Percentiles rank a stretch among this genome's conserved stretches.
These are phyloP conservation scores for Megaleporinus macrocephalus DNA, from an alignment of 2,113 vertebrate genomes.

Conservation along the genomic window DNA sequence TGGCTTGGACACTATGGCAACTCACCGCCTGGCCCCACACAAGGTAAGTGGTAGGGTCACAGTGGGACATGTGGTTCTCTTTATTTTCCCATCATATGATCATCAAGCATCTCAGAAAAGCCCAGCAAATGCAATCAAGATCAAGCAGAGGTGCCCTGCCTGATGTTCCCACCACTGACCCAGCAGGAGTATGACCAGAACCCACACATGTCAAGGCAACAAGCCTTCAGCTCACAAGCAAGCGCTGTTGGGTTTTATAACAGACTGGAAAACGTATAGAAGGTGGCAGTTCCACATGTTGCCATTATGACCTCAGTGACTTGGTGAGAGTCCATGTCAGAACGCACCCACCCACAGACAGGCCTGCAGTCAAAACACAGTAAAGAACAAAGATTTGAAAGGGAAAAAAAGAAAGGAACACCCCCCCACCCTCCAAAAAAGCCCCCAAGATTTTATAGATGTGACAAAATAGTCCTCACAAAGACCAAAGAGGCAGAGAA, in stretches of 20 bases:
- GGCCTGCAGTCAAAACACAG: background rate
- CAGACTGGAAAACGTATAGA: slow-evolving; percentile 1
- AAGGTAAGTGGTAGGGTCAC: slow-evolving; percentile 12
- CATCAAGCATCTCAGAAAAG: slow-evolving; percentile 32
- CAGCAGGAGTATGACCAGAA: slow-evolving; percentile 16
- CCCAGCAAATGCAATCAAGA: slow-evolving; percentile 35
- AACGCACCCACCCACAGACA: slow-evolving; percentile 1
- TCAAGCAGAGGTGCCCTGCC: slow-evolving; percentile 1
- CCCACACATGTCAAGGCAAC: slow-evolving; percentile 7
- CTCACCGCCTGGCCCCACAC: slow-evolving; percentile 30
- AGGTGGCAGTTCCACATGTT: slow-evolving; percentile 7
- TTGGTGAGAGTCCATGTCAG: background rate
- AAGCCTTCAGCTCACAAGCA: slow-evolving; percentile 7
- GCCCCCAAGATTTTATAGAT: slow-evolving; percentile 27
- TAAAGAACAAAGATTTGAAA: background rate
- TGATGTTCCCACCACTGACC: slow-evolving; percentile 11
- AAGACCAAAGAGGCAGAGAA: slow-evolving; percentile 34
- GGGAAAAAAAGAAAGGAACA: background rate
- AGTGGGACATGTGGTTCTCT: slow-evolving; percentile 55
- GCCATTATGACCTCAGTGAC: slow-evolving; percentile 17
- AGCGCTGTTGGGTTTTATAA: background rate
- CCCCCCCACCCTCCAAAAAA: background rate
- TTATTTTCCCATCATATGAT: slow-evolving; percentile 50
- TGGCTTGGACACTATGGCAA: background rate
- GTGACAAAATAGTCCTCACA: background rate